Percentiles rank a stretch among this genome's conserved stretches.
phyloP scores from a whole-genome alignment of 2,888 invertebrate species.

The Doris montereyensis region DNA sequence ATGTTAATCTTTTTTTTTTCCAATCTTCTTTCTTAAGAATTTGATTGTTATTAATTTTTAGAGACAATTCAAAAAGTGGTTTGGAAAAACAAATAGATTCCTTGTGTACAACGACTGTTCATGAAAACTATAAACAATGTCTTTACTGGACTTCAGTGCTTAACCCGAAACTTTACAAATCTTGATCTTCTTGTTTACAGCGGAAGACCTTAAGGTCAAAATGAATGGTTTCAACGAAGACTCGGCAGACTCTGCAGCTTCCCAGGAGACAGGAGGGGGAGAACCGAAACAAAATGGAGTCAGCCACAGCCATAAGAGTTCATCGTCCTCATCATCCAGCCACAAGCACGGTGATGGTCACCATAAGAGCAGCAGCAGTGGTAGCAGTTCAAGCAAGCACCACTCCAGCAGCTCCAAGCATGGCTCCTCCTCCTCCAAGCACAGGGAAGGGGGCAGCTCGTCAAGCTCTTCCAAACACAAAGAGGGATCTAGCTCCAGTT shows the following conservation, averaged over 20 bases:
- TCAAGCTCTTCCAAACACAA: slow-evolving; percentile 33
- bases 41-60: too few species aligned
- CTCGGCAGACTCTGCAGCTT: slow-evolving; percentile 21
- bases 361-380: slow-evolving; percentile 4
- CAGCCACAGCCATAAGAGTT: slow-evolving; percentile 7
- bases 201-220: slow-evolving; percentile 4
- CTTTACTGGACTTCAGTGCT: slow-evolving; percentile 12
- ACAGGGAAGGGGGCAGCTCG: not conserved
- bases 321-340: slow-evolving; percentile 23
- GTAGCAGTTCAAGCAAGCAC: slow-evolving; percentile 18
- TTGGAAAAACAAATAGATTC: too few species aligned
- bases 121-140: slow-evolving; percentile 1
- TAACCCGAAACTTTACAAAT: slow-evolving; percentile 22
- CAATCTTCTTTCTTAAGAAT: too few species aligned
- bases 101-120: too few species aligned
- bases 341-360: slow-evolving; percentile 30
- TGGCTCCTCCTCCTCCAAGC: slow-evolving; percentile 18
- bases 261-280: not conserved
- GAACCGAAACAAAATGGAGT: slow-evolving; percentile 35
- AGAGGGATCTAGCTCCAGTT: slow-evolving; percentile 21
- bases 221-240: slow-evolving; percentile 37
- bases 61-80: too few species aligned
- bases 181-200: slow-evolving; percentile 15
- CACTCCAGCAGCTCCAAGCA: not conserved
- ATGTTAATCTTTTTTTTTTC: too few species aligned